Base-by-base conservation (phyloP, 2,113 vertebrate genomes). In the Syngnathus floridae region DNA sequence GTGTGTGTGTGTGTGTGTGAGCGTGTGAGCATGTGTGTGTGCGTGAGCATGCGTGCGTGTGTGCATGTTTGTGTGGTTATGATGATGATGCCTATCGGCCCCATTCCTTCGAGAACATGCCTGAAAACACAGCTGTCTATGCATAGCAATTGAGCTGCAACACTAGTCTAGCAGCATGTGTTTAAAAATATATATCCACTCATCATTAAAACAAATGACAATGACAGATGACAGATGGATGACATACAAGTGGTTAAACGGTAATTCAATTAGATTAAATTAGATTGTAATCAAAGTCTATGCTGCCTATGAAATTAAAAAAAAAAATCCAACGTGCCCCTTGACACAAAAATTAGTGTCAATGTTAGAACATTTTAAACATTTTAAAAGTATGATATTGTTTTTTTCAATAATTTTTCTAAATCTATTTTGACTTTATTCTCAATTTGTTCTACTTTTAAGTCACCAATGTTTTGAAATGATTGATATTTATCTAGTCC, bases 91-190 rank as follows among this genome's bases (percentile, higher is more conserved):
- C 64, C 38, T 56, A 51, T 73, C 67, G 54, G 13, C 37, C 17
- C 51, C 69, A 9, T 19, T 60, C 37, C 19, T 6, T 11, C 3
- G 19, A 60, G 37, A 74, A 38, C 55, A 19, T 2, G n/a, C 61
- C n/a, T 68, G 71, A 55, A 58, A 72, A 67, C 64, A 45, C 64
- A 45, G 56, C 6, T 45, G 8, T 57, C 64, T 36, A 19, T 14
- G 54, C 31, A 57, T 36, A 17, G 55, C 35, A 36, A 57, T 57
- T 37, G 54, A 56, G 13, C 13, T 26, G 17, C 55, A 38, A 37
- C 16, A 17, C 55, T 1, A 37, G 35, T 36, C 7, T 14, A 45
- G 43, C 55, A 17, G 10, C 51, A 5, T 2, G 51, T 13, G 49
- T 21, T 51, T 10, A 51, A 22, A 12, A 19, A 10, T 4, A 54